Percentiles rank a stretch among this genome's conserved stretches.
Conservation (phyloP, 1,140 invertebrate species). For the Drosophila trapezifrons region DNA sequence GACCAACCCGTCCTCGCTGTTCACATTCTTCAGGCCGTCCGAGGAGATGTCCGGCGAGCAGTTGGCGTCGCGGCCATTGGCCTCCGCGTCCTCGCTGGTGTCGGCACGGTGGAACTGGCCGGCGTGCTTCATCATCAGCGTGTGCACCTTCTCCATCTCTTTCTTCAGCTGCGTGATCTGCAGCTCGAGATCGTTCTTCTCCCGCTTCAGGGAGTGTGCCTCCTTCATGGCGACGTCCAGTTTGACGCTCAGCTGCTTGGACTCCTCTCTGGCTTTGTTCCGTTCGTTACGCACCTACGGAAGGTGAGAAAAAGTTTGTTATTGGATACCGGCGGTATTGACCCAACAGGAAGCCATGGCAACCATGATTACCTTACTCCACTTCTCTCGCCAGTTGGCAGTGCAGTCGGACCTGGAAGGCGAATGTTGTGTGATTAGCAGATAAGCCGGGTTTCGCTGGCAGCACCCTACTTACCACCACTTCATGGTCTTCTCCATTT, state of each 20-base stretch:
- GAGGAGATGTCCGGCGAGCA: conserved; percentile 83
- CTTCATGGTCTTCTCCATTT: conserved; percentile 99
- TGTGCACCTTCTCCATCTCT: conserved; percentile 91
- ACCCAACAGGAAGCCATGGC: conserved; percentile 60
- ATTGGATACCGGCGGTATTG: conserved; percentile 48
- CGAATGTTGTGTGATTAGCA: conserved; percentile 8
- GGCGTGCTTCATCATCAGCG: conserved; percentile 88
- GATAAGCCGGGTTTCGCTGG: background rate
- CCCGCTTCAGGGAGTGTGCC: conserved; percentile 89
- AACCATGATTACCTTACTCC: conserved; percentile 91
- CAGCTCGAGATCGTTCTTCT: conserved; percentile 91
- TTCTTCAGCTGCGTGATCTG: conserved; percentile 93
- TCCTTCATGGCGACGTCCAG: conserved; percentile 92
- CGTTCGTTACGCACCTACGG: conserved; percentile 91
- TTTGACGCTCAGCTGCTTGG: conserved; percentile 91
- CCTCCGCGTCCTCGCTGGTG: conserved; percentile 75
- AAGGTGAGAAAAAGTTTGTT: conserved; percentile 23
- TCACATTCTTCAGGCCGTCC: conserved; percentile 83
- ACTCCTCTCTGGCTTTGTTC: conserved; percentile 94
- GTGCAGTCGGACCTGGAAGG: conserved; percentile 88
- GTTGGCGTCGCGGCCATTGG: conserved; percentile 75
- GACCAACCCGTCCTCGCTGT: conserved; percentile 85
- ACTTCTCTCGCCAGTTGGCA: conserved; percentile 93
- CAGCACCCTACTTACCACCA: conserved; percentile 89
- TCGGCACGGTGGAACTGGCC: conserved; percentile 86